These are phyloP conservation scores for Drosophila formosana DNA, from an alignment of 2,888 invertebrate species.

Conservation along the genomic window DNA sequence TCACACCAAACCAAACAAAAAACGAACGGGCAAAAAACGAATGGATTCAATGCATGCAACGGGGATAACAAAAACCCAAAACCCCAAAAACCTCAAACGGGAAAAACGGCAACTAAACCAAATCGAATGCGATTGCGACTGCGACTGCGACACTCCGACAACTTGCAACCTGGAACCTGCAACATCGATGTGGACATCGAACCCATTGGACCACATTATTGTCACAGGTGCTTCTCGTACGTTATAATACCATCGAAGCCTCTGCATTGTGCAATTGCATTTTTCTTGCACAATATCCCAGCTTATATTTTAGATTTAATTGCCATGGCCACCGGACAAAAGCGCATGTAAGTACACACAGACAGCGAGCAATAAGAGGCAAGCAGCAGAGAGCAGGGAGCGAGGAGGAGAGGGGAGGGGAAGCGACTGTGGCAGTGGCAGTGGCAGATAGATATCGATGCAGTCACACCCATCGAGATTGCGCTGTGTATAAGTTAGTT, in stretches of 20 bases:
- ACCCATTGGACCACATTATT: conserved; percentile 76
- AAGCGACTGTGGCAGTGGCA: background rate
- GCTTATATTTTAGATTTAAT: conserved; percentile 85
- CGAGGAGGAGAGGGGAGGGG: background rate
- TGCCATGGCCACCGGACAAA: conserved; percentile 85
- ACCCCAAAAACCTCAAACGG: conserved; percentile 32
- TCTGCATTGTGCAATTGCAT: conserved; percentile 83
- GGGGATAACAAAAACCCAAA: conserved; percentile 47
- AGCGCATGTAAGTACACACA: conserved; percentile 84
- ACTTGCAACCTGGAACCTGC: conserved; percentile 19
- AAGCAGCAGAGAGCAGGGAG: background rate
- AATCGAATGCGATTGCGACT: conserved; percentile 62
- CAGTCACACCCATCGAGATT: conserved; percentile 28
- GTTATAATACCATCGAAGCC: conserved; percentile 85
- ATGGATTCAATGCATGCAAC: conserved; percentile 48
- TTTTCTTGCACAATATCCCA: conserved; percentile 85
- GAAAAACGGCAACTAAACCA: conserved; percentile 66
- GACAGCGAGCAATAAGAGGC: conserved; percentile 8
- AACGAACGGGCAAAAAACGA: conserved; percentile 18
- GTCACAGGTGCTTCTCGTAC: conserved; percentile 85
- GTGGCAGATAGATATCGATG: conserved; percentile 14
- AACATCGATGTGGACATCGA: conserved; percentile 30
- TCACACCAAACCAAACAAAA: conserved; percentile 41
- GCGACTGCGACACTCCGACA: conserved; percentile 7
- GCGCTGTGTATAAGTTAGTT: conserved; percentile 54